phyloP scores from a whole-genome alignment of 2,797 vertebrate genomes.

The Mormyrus hasselquistii region DNA sequence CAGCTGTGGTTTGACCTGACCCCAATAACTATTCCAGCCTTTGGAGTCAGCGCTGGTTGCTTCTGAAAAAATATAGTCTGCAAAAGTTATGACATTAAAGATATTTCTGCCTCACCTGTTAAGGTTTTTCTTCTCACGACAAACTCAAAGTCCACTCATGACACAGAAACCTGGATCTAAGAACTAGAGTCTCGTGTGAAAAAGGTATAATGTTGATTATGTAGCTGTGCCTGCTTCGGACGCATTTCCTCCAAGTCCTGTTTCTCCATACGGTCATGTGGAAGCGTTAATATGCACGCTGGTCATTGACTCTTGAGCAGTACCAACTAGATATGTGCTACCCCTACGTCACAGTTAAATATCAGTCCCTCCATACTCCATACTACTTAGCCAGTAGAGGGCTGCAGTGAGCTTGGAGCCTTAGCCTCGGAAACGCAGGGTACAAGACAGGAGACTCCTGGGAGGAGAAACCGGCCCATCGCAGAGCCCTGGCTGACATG shows the following conservation, averaged over 20 bases:
- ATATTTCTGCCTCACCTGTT: conserved; percentile 9
- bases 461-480: background rate
- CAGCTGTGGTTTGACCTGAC: background rate
- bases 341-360: background rate
- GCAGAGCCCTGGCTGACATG: background rate
- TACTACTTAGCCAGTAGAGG: background rate
- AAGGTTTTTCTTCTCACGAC: background rate
- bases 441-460: background rate
- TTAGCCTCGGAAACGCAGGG: background rate
- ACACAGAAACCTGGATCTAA: background rate
- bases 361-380: background rate
- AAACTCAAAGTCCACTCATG: background rate
- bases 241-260: background rate
- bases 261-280: background rate
- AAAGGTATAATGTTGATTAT: background rate
- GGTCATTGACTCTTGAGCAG: background rate
- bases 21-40: background rate
- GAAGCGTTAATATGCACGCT: background rate
- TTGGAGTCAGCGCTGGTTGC: background rate
- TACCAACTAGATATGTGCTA: background rate
- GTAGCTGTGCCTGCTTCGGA: background rate
- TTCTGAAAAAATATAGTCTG: conserved; percentile 4
- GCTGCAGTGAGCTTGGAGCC: background rate
- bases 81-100: conserved; percentile 8
- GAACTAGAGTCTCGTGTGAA: background rate